Evolutionary conservation across 2,888 invertebrate genomes (phyloP).

Genomic region (Hyalella azteca): DNA sequence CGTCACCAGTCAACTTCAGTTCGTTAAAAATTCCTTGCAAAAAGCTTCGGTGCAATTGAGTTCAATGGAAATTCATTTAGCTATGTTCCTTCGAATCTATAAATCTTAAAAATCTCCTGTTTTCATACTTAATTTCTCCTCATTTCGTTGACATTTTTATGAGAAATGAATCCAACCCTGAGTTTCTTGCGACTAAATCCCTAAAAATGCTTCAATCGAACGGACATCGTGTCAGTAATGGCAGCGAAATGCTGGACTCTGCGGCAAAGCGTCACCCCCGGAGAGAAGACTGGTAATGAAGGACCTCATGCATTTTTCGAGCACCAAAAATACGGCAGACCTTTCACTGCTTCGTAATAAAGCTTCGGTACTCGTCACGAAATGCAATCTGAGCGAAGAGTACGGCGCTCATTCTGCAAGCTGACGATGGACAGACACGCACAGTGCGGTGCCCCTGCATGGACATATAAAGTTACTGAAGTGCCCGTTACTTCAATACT

Average conservation of each 20-base stretch:
- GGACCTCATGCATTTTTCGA: neutral
- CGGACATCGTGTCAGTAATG: neutral
- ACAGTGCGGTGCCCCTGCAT: neutral
- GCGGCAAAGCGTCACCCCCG: slow-evolving; percentile 4
- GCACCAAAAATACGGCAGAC: neutral
- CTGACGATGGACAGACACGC: neutral
- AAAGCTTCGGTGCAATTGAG: too few species aligned
- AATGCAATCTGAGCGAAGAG: neutral
- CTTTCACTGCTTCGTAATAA: too few species aligned
- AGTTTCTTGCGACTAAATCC: too few species aligned
- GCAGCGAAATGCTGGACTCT: neutral
- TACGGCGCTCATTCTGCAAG: neutral
- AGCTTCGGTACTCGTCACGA: neutral
- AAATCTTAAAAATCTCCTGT: too few species aligned
- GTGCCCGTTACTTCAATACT: too few species aligned
- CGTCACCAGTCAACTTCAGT: too few species aligned
- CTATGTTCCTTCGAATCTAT: too few species aligned
- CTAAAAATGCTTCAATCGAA: neutral
- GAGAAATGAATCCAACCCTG: too few species aligned
- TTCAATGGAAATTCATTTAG: too few species aligned
- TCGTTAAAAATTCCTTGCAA: too few species aligned
- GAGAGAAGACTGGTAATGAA: neutral
- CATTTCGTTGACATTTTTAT: too few species aligned
- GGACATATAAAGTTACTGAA: neutral
- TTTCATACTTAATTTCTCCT: too few species aligned